Conservation (phyloP, 2,888 invertebrate genomes). For the Ichneumon xanthorius region DNA sequence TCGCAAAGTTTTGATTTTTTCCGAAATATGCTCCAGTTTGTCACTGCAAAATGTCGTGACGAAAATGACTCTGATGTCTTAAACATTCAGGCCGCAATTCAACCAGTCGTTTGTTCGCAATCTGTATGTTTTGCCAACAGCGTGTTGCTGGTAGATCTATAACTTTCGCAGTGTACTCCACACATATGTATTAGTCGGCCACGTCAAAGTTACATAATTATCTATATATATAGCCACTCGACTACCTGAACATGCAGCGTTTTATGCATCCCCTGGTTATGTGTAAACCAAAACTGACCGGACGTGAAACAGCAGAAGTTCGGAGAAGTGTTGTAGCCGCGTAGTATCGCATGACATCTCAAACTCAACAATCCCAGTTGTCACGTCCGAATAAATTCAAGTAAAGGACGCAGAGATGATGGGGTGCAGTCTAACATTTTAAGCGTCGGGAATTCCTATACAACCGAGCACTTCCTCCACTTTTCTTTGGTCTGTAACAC, state of each 20-base stretch:
- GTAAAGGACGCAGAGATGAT: slow-evolving; percentile 33
- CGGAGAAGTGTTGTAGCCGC: neutral
- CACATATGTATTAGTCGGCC: neutral
- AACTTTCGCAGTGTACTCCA: no score
- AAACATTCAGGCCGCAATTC: no score
- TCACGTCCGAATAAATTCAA: slow-evolving; percentile 51
- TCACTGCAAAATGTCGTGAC: no score
- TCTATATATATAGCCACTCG: neutral
- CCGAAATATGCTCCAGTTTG: no score
- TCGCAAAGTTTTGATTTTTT: no score
- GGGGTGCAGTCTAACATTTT: slow-evolving; percentile 52
- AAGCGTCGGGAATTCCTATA: slow-evolving; percentile 34
- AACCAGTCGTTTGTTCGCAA: no score
- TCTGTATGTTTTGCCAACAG: no score
- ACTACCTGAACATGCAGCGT: neutral
- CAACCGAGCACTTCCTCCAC: slow-evolving; percentile 12
- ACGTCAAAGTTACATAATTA: neutral
- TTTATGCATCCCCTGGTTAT: neutral
- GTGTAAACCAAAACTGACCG: slow-evolving; percentile 22
- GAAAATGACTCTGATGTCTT: no score
- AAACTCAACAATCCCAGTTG: slow-evolving; percentile 42
- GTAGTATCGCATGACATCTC: slow-evolving; percentile 19
- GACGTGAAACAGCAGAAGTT: slow-evolving; percentile 1
- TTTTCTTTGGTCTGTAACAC: slow-evolving; percentile 30
- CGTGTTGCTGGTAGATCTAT: no score